Conservation (phyloP, 2,888 invertebrate genomes). For the Rosalia funebris region DNA sequence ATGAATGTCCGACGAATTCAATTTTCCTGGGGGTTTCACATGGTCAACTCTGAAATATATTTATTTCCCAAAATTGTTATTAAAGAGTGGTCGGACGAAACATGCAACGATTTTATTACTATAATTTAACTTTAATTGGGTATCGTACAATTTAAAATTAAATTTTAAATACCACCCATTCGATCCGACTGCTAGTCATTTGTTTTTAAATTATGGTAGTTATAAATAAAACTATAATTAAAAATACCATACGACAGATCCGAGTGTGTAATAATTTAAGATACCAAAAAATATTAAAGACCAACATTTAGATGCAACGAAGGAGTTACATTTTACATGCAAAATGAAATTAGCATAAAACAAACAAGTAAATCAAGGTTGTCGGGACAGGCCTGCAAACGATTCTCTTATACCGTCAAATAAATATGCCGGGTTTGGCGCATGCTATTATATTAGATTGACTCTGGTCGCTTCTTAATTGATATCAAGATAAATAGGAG, state of each 20-base stretch:
- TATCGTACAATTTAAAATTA: constrained; percentile 40
- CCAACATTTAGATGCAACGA: constrained; percentile 39
- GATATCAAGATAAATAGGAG: constrained; percentile 36
- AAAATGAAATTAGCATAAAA: constrained; percentile 50
- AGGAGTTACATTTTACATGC: constrained; percentile 48
- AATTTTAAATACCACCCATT: constrained; percentile 43
- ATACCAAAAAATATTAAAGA: constrained; percentile 38
- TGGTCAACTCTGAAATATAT: neutral
- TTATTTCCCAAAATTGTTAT: constrained; percentile 19
- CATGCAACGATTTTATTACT: constrained; percentile 39
- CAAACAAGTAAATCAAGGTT: constrained; percentile 52
- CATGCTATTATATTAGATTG: constrained; percentile 33
- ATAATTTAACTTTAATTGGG: constrained; percentile 44
- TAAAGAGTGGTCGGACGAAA: constrained; percentile 20
- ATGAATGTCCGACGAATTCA: too few relatives aligned
- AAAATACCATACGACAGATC: constrained; percentile 30
- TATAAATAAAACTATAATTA: constrained; percentile 43
- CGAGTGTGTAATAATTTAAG: constrained; percentile 38
- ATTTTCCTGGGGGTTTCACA: too few relatives aligned
- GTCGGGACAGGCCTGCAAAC: constrained; percentile 31
- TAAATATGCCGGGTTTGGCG: constrained; percentile 34
- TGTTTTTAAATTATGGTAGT: constrained; percentile 41
- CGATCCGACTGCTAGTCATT: constrained; percentile 38
- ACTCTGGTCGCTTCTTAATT: constrained; percentile 33
- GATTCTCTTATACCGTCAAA: constrained; percentile 28